Percentiles rank a stretch among this genome's conserved stretches.
Conservation (phyloP, 2,888 invertebrate genomes). For the Nowickia ferox region DNA sequence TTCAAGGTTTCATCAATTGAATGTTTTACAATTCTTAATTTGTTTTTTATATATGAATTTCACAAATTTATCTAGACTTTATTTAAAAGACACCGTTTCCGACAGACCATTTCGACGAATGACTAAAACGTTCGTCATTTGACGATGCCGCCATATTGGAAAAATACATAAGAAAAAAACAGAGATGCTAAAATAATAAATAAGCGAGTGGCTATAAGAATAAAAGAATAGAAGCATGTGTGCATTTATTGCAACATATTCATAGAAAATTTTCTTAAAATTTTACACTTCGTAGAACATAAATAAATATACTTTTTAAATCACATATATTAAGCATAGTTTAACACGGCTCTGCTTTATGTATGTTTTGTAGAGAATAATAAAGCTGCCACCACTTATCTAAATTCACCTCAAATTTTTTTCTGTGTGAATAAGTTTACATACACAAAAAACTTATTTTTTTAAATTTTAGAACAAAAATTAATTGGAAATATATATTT, state of each 20-base stretch:
- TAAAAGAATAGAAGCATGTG: neutral
- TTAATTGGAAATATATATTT: no score
- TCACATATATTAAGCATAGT: neutral
- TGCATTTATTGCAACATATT: neutral
- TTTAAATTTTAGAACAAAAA: no score
- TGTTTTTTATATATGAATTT: constrained; percentile 54
- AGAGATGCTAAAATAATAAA: constrained; percentile 48
- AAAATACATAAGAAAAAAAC: constrained; percentile 45
- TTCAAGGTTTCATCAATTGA: constrained; percentile 53
- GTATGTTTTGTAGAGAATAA: constrained; percentile 12
- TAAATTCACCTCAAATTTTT: no score
- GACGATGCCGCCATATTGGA: constrained; percentile 72
- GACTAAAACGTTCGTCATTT: constrained; percentile 73
- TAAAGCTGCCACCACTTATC: constrained; percentile 25
- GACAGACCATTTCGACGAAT: constrained; percentile 71
- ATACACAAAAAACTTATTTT: no score
- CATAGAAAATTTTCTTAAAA: neutral
- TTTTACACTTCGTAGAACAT: neutral
- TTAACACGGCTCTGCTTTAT: constrained; percentile 1
- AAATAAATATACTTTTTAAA: neutral
- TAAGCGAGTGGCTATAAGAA: constrained; percentile 24
- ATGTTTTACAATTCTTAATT: constrained; percentile 53
- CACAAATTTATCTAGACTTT: constrained; percentile 43
- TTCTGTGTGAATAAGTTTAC: no score
- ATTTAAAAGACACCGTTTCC: constrained; percentile 71